Evolutionary conservation across 1,140 invertebrate genomes (phyloP).

Genomic region (Listronotus oregonensis): DNA sequence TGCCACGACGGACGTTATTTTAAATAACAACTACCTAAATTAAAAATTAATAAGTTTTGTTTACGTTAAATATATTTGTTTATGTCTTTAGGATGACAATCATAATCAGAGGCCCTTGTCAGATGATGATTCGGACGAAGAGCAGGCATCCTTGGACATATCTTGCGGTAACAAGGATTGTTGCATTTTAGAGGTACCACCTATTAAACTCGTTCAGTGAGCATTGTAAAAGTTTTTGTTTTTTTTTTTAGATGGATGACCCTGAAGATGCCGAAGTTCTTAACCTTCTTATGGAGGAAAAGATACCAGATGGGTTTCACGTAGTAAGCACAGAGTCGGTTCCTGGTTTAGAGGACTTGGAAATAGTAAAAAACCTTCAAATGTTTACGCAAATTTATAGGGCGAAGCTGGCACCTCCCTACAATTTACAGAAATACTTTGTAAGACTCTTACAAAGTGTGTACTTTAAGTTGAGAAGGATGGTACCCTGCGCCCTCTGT

Average conservation of each 20-base stretch:
- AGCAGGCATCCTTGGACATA: conserved; percentile 75
- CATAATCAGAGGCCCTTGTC: conserved; percentile 43
- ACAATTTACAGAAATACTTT: conserved; percentile 68
- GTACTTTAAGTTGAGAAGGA: conserved; percentile 82
- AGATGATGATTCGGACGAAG: conserved; percentile 76
- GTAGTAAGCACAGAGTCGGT: conserved; percentile 83
- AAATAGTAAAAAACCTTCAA: conserved; percentile 76
- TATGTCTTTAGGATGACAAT: conserved; percentile 43
- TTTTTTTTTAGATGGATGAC: conserved; percentile 74
- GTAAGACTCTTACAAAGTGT: conserved; percentile 69
- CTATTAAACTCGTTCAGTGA: no score
- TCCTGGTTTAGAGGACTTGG: conserved; percentile 72
- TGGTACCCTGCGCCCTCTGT: conserved; percentile 82
- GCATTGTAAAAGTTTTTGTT: background rate
- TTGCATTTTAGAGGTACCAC: conserved; percentile 74
- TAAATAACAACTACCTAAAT: no score
- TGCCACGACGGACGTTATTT: no score
- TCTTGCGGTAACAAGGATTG: conserved; percentile 80
- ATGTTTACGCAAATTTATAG: conserved; percentile 88
- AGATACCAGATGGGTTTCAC: conserved; percentile 78
- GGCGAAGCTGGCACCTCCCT: conserved; percentile 68
- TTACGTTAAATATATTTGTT: background rate
- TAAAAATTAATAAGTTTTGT: no score
- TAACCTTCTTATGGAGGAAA: conserved; percentile 75
- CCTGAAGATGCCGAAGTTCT: conserved; percentile 83